Percentiles rank a stretch among this genome's conserved stretches.
phyloP scores from a whole-genome alignment of 2,113 vertebrate genomes.

The Sinocyclocheilus maitianheensis region DNA sequence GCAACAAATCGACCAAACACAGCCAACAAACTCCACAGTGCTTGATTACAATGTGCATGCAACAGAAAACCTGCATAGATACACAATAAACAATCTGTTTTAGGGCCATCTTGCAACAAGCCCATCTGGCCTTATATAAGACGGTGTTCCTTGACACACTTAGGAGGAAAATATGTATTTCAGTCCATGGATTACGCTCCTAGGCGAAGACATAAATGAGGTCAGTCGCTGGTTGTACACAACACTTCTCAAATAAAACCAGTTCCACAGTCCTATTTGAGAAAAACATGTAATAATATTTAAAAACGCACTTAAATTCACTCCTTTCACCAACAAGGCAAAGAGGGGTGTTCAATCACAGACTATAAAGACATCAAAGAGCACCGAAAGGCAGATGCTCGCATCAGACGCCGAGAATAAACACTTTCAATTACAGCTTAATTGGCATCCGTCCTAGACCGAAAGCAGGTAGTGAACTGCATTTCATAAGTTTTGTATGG shows the following conservation, averaged over 20 bases:
- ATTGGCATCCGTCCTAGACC: background rate
- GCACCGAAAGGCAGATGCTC: slow-evolving; percentile 1
- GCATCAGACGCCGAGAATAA: slow-evolving; percentile 6
- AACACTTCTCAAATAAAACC: slow-evolving; percentile 37
- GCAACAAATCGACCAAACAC: slow-evolving; percentile 41
- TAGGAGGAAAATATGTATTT: slow-evolving; percentile 52
- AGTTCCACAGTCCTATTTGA: background rate
- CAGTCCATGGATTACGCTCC: slow-evolving; percentile 52
- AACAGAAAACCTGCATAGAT: slow-evolving; percentile 30
- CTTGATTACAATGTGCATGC: slow-evolving; percentile 13
- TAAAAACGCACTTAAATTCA: background rate
- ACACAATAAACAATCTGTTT: slow-evolving; percentile 39
- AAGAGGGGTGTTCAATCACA: background rate
- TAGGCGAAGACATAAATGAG: slow-evolving; percentile 42
- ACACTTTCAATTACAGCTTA: background rate
- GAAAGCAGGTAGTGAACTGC: background rate
- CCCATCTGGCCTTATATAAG: slow-evolving; percentile 56
- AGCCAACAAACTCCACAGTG: background rate
- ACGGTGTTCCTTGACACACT: slow-evolving; percentile 54
- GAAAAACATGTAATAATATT: background rate
- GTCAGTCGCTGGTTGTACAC: slow-evolving; percentile 15
- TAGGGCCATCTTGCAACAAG: slow-evolving; percentile 37
- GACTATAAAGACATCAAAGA: slow-evolving; percentile 21
- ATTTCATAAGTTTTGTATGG: background rate
- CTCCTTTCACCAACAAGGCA: background rate